Percentiles rank a stretch among this genome's conserved stretches.
phyloP scores from a whole-genome alignment of 2,797 vertebrate species.

The Cyclura pinguis region DNA sequence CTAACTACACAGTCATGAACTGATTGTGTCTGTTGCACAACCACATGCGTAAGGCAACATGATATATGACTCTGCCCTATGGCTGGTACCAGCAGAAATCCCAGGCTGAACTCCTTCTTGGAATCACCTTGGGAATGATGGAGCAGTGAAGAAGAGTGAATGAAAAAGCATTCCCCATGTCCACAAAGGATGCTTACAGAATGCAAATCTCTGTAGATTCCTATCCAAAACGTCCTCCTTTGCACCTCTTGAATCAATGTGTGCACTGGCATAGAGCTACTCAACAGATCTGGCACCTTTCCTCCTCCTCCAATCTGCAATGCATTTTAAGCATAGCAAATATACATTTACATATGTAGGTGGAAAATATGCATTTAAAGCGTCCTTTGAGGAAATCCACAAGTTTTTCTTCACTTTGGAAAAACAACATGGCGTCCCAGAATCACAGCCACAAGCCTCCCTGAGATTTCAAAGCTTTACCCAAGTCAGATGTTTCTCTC shows the following conservation, averaged over 20 bases:
- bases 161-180: background rate
- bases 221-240: background rate
- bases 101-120: too few relatives aligned
- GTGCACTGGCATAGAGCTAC: background rate
- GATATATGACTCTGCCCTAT: too few relatives aligned
- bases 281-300: background rate
- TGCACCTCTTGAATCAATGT: background rate
- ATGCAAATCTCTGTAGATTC: background rate
- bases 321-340: too few relatives aligned
- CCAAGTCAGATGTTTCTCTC: background rate
- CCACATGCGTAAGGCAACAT: too few relatives aligned
- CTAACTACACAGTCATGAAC: too few relatives aligned
- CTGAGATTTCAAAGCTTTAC: background rate
- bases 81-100: too few relatives aligned
- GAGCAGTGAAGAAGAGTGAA: background rate
- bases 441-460: background rate
- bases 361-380: too few relatives aligned
- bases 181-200: background rate
- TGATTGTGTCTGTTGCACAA: too few relatives aligned
- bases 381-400: background rate
- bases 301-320: background rate
- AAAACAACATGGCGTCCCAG: background rate
- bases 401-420: background rate
- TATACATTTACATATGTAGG: too few relatives aligned
- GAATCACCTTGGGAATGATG: too few relatives aligned